A percentile compares a stretch with the other conserved stretches of the same genome.
These are phyloP conservation scores for Notospermus geniculatus DNA, from an alignment of 1,140 invertebrate genomes.

Conservation along the genomic window DNA sequence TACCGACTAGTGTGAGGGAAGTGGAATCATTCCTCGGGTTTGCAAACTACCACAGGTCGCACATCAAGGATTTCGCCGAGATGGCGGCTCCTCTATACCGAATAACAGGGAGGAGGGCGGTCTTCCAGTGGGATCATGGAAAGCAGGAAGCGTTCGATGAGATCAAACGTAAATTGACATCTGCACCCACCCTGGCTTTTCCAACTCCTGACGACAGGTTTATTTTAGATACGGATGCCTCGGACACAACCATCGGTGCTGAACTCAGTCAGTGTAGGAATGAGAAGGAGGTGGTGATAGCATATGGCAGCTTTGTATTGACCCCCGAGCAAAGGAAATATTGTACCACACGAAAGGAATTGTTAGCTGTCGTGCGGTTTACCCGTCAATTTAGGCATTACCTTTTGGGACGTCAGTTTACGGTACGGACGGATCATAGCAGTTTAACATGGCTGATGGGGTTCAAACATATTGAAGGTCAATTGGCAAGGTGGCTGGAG, in stretches of 20 bases:
- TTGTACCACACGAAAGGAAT: slow-evolving; percentile 22
- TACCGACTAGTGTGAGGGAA: slow-evolving; percentile 26
- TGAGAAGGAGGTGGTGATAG: slow-evolving; percentile 23
- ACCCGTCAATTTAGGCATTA: slow-evolving; percentile 22
- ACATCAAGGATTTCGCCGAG: slow-evolving; percentile 22
- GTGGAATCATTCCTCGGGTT: slow-evolving; percentile 32
- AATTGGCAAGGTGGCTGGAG: slow-evolving; percentile 32
- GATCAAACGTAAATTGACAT: slow-evolving; percentile 2
- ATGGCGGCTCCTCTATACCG: slow-evolving; percentile 15
- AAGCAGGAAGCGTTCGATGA: slow-evolving; percentile 15
- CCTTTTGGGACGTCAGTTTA: slow-evolving; percentile 22
- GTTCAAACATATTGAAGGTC: slow-evolving; percentile 18
- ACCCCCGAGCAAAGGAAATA: slow-evolving; percentile 21
- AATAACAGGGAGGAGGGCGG: slow-evolving; percentile 7
- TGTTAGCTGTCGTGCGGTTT: slow-evolving; percentile 21
- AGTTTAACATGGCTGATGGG: slow-evolving; percentile 22
- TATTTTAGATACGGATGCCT: too few relatives aligned
- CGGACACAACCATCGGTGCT: slow-evolving; percentile 49
- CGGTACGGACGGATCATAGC: slow-evolving; percentile 25
- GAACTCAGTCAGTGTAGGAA: slow-evolving; percentile 50
- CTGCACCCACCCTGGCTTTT: slow-evolving; percentile 13
- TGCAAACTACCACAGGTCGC: slow-evolving; percentile 22
- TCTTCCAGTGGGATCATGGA: slow-evolving; percentile 13
- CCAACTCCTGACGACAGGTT: too few relatives aligned
- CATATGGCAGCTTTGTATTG: slow-evolving; percentile 19